phyloP scores from a whole-genome alignment of 2,888 invertebrate species.

The Tethea ocularis region DNA sequence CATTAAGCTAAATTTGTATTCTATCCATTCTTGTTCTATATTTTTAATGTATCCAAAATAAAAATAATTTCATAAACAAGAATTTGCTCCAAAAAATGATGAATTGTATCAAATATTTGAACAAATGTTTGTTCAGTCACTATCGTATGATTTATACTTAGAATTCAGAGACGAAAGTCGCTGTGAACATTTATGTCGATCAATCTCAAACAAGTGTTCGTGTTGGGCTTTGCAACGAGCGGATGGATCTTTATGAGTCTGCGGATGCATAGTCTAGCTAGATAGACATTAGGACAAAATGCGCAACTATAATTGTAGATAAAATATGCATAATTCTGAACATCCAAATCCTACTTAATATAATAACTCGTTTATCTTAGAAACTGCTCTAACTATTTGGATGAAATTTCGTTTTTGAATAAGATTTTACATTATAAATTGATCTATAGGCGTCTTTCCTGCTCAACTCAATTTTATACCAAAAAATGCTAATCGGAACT shows the following conservation, averaged over 20 bases:
- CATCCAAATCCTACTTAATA: no score
- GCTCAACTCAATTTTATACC: no score
- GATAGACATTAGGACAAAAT: no score
- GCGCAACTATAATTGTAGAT: no score
- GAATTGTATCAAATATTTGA: conserved; percentile 11
- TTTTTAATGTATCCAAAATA: background rate
- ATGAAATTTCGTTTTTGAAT: no score
- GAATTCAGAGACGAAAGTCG: conserved; percentile 26
- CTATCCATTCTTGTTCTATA: background rate
- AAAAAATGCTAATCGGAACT: no score
- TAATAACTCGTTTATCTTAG: no score
- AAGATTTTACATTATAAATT: no score
- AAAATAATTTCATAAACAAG: no score
- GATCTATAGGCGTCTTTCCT: no score
- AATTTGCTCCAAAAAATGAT: background rate
- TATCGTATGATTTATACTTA: conserved; percentile 39
- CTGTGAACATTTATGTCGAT: conserved; percentile 29
- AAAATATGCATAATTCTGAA: no score
- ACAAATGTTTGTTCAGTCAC: conserved; percentile 13
- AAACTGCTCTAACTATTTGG: no score
- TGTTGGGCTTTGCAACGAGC: conserved; percentile 21
- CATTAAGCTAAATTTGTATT: background rate
- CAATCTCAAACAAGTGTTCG: conserved; percentile 23
- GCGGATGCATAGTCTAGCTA: background rate
- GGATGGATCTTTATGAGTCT: background rate